Conservation (phyloP, 1,140 invertebrate genomes). For the Brachystomella parvula region DNA sequence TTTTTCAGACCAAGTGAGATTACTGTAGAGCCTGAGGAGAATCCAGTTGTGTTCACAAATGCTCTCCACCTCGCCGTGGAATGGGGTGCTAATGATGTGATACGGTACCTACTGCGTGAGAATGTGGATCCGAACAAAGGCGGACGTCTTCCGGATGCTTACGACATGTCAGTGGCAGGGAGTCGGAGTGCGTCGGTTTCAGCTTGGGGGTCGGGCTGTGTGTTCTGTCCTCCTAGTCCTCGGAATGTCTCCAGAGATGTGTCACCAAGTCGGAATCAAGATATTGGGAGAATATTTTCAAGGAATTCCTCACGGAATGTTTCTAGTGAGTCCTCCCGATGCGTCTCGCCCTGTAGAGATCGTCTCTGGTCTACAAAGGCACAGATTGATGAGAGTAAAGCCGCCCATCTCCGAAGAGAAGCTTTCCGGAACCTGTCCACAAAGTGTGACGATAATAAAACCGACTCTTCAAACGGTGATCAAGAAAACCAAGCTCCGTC, state of each 20-base stretch:
- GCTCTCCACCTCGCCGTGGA: conserved; percentile 53
- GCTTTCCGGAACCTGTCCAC: conserved; percentile 36
- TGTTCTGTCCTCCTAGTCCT: conserved; percentile 37
- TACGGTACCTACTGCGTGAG: conserved; percentile 49
- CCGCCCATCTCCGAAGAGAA: conserved; percentile 35
- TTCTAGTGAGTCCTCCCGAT: conserved; percentile 22
- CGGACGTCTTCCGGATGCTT: conserved; percentile 40
- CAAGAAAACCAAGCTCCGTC: conserved; percentile 22
- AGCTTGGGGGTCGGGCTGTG: conserved; percentile 37
- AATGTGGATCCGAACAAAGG: conserved; percentile 52
- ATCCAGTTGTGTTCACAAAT: conserved; percentile 49
- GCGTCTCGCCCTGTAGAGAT: conserved; percentile 29
- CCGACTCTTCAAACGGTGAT: conserved; percentile 34
- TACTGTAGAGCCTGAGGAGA: conserved; percentile 33
- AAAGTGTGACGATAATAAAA: conserved; percentile 28
- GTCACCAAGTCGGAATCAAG: conserved; percentile 32
- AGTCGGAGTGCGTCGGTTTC: conserved; percentile 31
- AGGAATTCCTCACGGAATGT: conserved; percentile 39
- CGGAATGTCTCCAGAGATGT: conserved; percentile 34
- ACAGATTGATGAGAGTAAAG: conserved; percentile 24
- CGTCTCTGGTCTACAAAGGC: conserved; percentile 34
- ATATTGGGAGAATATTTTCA: conserved; percentile 35
- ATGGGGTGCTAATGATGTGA: conserved; percentile 50
- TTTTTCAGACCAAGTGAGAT: conserved; percentile 31
- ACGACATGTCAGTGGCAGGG: conserved; percentile 31